Percentiles rank a stretch among this genome's conserved stretches.
These are phyloP conservation scores for Cydia splendana DNA, from an alignment of 1,140 invertebrate genomes.

Conservation along the genomic window DNA sequence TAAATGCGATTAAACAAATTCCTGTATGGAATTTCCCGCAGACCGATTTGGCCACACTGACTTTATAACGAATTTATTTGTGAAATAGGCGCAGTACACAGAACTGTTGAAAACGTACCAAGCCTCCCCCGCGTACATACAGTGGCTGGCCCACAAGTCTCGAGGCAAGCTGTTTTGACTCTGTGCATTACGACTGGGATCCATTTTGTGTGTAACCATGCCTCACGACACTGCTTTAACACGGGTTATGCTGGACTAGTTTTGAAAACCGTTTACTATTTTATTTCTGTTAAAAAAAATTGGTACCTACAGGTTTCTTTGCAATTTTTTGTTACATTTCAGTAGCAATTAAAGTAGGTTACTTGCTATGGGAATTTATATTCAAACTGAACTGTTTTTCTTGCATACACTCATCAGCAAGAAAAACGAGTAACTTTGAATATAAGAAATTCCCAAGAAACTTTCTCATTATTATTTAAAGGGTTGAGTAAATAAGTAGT, in stretches of 20 bases:
- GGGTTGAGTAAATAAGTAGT: too few species aligned
- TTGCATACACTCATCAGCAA: too few species aligned
- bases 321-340: too few species aligned
- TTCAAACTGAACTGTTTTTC: too few species aligned
- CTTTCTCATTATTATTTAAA: too few species aligned
- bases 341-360: too few species aligned
- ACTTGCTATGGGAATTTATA: too few species aligned
- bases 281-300: neutral
- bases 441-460: too few species aligned
- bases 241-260: constrained; percentile 36
- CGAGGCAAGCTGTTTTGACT: constrained; percentile 66
- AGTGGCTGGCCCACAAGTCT: constrained; percentile 77
- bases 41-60: neutral
- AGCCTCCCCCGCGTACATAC: constrained; percentile 76
- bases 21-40: too few species aligned
- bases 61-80: constrained; percentile 42
- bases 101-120: constrained; percentile 79
- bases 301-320: neutral
- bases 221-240: constrained; percentile 64
- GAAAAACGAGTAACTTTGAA: too few species aligned
- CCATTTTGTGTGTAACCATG: constrained; percentile 45
- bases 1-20: too few species aligned
- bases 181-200: constrained; percentile 15
- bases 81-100: constrained; percentile 76
- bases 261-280: constrained; percentile 22